A percentile compares a stretch with the other conserved stretches of the same genome.
Evolutionary conservation across 2,888 invertebrate species (phyloP).

Genomic region (Drosophila sordidula): DNA sequence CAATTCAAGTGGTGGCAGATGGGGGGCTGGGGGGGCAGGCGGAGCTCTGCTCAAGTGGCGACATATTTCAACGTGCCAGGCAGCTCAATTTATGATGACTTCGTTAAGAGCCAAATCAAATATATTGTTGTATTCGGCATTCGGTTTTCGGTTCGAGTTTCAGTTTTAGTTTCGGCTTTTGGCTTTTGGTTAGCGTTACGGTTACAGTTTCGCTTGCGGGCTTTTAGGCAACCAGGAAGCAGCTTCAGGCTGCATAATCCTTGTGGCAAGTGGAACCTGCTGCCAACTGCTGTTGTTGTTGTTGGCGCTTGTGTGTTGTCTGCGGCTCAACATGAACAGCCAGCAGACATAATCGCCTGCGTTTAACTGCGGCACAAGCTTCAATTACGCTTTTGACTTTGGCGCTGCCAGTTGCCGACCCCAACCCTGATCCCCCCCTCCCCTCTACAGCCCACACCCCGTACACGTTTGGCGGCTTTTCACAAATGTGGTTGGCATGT

Average conservation of each 20-base stretch:
- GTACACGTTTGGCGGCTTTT: constrained; percentile 59
- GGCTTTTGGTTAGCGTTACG: constrained; percentile 41
- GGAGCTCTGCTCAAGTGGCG: constrained; percentile 15
- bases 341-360: constrained; percentile 72
- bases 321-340: constrained; percentile 57
- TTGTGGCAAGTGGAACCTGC: constrained; percentile 62
- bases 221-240: constrained; percentile 71
- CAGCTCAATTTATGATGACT: constrained; percentile 63
- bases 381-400: constrained; percentile 75
- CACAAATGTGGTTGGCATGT: constrained; percentile 42
- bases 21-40: constrained; percentile 2
- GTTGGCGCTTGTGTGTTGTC: constrained; percentile 20
- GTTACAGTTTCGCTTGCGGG: constrained; percentile 34
- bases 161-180: constrained; percentile 21
- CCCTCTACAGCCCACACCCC: not conserved
- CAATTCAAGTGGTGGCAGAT: constrained; percentile 11
- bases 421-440: not conserved
- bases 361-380: constrained; percentile 71
- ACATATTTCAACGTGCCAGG: constrained; percentile 51
- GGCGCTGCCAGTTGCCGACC: constrained; percentile 26
- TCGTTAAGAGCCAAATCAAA: constrained; percentile 43
- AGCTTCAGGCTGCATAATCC: constrained; percentile 56
- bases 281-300: constrained; percentile 27
- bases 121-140: constrained; percentile 22
- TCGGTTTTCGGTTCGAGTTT: constrained; percentile 33